Base-by-base conservation (phyloP, 2,888 invertebrate genomes). In the Neoascia interrupta region DNA sequence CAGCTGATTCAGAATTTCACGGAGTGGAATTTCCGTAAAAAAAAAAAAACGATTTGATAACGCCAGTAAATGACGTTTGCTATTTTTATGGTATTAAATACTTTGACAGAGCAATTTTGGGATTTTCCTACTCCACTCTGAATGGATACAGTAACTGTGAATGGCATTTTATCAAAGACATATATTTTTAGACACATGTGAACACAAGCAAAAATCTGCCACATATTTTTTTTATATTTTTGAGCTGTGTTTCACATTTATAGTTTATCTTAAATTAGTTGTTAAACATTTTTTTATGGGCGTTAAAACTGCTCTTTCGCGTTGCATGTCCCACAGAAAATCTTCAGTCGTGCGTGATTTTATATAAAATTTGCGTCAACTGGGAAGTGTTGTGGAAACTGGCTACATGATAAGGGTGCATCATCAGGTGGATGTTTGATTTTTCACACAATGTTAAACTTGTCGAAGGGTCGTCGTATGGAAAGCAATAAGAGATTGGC, bases 1-100 rank as follows among this genome's bases (percentile, higher is more conserved):
- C 60, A 60, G 58, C 60, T 69, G 69, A 60, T 60, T 69, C 19
- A 60, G 31, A 43, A 51, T 23, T 69, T 36, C 39, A 43, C 34
- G 43, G 39, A 31, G 5, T 69, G 69, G 60, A 51, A 60, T 36
- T 69, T 60, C 69, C 69, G 6, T 36, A 18, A 54, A 54, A 64
- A 45, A 60, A n/a, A n/a, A n/a, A n/a, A n/a, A n/a, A n/a, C n/a
- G n/a, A n/a, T n/a, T n/a, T n/a, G n/a, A n/a, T n/a, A n/a, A 69
- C 18, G 26, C 51, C 49, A 21, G 51, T 51, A 49, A 16, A 21
- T 53, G 51, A 69, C 60, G 69, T 45, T 36, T 54, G 26, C 4
- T 19, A 13, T 43, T 51, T n/a, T n/a, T 31, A 41, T 39, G 34
- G 23, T 45, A 34, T 36, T 43, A 31, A 19, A 31, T 41, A 1